Conservation (phyloP, 2,113 vertebrate species). For the Bufo bufo region DNA sequence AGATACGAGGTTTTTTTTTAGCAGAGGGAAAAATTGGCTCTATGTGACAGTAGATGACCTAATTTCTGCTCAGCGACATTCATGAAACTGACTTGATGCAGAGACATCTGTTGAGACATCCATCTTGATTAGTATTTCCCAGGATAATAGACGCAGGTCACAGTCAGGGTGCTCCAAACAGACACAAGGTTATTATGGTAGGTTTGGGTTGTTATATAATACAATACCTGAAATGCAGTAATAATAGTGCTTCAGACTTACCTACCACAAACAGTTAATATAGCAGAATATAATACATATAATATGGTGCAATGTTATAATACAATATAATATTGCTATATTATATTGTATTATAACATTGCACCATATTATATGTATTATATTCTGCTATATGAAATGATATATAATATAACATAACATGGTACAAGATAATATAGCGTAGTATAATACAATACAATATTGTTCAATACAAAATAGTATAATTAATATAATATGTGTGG, state of each 20-base stretch:
- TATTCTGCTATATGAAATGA: no score
- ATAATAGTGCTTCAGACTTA: no score
- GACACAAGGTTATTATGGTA: neutral
- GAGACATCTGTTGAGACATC: conserved; percentile 36
- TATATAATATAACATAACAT: neutral
- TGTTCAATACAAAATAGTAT: no score
- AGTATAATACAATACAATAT: no score
- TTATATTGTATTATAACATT: no score
- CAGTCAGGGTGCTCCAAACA: neutral
- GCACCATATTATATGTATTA: no score
- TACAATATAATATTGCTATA: no score
- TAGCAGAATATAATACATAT: no score
- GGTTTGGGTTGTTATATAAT: neutral
- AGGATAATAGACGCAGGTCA: conserved; percentile 6
- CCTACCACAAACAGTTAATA: no score
- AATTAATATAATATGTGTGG: no score
- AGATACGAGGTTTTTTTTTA: neutral
- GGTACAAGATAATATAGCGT: neutral
- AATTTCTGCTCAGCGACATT: conserved; percentile 28
- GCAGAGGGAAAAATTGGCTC: neutral
- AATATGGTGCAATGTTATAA: no score
- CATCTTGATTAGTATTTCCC: conserved; percentile 19
- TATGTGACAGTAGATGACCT: conserved; percentile 44
- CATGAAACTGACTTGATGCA: conserved; percentile 18
- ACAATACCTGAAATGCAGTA: neutral